A percentile compares a stretch with the other conserved stretches of the same genome.
Evolutionary conservation across 1,140 invertebrate genomes (phyloP).

Genomic region (Zaprionus ornatus): DNA sequence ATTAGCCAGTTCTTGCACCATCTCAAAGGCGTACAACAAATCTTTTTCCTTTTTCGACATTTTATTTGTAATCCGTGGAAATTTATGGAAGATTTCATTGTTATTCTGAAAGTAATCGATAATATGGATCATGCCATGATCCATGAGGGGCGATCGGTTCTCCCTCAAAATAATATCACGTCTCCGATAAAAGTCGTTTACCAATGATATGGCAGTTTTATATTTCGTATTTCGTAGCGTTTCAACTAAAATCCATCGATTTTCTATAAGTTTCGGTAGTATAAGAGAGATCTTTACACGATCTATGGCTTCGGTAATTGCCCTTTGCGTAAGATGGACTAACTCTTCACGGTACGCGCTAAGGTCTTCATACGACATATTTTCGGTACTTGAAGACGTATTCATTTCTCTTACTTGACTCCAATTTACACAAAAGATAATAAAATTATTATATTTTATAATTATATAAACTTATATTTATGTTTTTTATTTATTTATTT

Average conservation of each 20-base stretch:
- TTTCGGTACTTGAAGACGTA: too few relatives aligned
- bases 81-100: slow-evolving; percentile 18
- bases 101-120: slow-evolving; percentile 66
- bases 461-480: too few relatives aligned
- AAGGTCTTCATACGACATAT: slow-evolving; percentile 28
- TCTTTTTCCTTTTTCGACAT: slow-evolving; percentile 15
- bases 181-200: slow-evolving; percentile 47
- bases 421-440: background rate
- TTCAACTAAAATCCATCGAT: slow-evolving; percentile 6
- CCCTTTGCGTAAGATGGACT: slow-evolving; percentile 39
- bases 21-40: slow-evolving; percentile 41
- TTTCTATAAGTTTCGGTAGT: slow-evolving; percentile 45
- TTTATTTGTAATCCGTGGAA: slow-evolving; percentile 23
- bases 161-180: slow-evolving; percentile 44
- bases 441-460: too few relatives aligned
- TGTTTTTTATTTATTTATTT: background rate
- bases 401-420: background rate
- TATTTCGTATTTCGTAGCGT: slow-evolving; percentile 34
- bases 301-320: slow-evolving; percentile 40
- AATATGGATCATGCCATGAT: slow-evolving; percentile 59
- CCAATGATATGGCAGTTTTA: slow-evolving; percentile 26
- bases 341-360: slow-evolving; percentile 23
- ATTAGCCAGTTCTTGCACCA: slow-evolving; percentile 35
- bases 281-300: slow-evolving; percentile 62
- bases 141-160: slow-evolving; percentile 43